phyloP scores from a whole-genome alignment of 2,797 vertebrate species.

The Pseudomugil tenellus region DNA sequence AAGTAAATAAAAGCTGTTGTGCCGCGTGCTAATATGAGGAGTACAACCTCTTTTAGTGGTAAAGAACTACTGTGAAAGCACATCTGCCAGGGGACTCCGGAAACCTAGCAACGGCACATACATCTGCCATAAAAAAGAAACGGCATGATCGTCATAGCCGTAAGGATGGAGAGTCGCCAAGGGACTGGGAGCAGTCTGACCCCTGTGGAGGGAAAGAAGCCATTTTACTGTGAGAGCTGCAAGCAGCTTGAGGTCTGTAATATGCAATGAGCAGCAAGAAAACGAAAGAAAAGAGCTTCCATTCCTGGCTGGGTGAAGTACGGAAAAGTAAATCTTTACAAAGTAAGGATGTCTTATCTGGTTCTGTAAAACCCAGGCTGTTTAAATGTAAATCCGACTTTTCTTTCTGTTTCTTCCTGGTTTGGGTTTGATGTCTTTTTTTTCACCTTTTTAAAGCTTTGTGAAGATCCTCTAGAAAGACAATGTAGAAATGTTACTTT shows the following conservation, averaged over 20 bases:
- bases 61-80: constrained; percentile 47
- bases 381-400: neutral
- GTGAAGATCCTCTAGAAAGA: neutral
- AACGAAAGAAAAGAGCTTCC: neutral
- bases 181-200: constrained; percentile 41
- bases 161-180: constrained; percentile 31
- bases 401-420: neutral
- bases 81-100: constrained; percentile 51
- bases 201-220: constrained; percentile 35
- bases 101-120: constrained; percentile 46
- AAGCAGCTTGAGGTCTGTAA: constrained; percentile 18
- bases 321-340: constrained; percentile 6
- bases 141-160: constrained; percentile 57
- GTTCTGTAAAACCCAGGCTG: neutral
- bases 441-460: neutral
- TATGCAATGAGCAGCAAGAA: constrained; percentile 15
- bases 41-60: constrained; percentile 38
- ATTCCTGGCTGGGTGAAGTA: constrained; percentile 8
- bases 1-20: constrained; percentile 54
- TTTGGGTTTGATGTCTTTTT: neutral
- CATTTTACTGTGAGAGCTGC: constrained; percentile 37
- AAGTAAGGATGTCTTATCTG: constrained; percentile 2
- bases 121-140: constrained; percentile 61
- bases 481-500: neutral
- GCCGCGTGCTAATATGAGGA: constrained; percentile 52